phyloP scores from a whole-genome alignment of 2,113 vertebrate genomes.

The Zootoca vivipara region DNA sequence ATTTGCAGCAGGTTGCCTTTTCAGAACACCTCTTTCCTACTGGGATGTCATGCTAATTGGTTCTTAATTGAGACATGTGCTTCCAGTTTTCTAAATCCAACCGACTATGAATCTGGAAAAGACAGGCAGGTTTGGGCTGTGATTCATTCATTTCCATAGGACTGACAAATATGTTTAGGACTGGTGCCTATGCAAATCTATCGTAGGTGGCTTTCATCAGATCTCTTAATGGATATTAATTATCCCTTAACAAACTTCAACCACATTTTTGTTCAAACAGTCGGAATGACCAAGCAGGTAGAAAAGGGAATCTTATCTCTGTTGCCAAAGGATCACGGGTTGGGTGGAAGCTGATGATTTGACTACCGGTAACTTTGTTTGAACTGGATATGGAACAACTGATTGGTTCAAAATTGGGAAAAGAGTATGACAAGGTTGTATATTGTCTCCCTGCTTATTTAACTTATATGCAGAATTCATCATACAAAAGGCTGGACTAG shows the following conservation, averaged over 20 bases:
- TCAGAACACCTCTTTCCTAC: slow-evolving; percentile 59
- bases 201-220: neutral
- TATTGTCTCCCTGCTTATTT: too few relatives aligned
- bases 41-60: slow-evolving; percentile 74
- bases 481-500: too few relatives aligned
- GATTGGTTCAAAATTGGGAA: too few relatives aligned
- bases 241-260: neutral
- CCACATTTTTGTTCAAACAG: neutral
- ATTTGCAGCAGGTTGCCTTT: slow-evolving; percentile 63
- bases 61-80: slow-evolving; percentile 72
- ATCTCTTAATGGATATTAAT: slow-evolving; percentile 16
- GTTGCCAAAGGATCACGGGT: neutral
- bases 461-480: too few relatives aligned
- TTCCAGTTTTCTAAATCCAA: slow-evolving; percentile 75
- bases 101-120: slow-evolving; percentile 63
- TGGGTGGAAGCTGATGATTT: neutral
- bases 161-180: slow-evolving; percentile 2
- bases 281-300: neutral
- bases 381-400: too few relatives aligned
- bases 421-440: too few relatives aligned
- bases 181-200: slow-evolving; percentile 14
- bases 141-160: slow-evolving; percentile 23
- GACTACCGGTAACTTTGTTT: neutral
- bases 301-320: neutral
- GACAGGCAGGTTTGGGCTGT: slow-evolving; percentile 47